phyloP scores from a whole-genome alignment of 2,888 invertebrate species.

The Drosophila villosipedis region DNA sequence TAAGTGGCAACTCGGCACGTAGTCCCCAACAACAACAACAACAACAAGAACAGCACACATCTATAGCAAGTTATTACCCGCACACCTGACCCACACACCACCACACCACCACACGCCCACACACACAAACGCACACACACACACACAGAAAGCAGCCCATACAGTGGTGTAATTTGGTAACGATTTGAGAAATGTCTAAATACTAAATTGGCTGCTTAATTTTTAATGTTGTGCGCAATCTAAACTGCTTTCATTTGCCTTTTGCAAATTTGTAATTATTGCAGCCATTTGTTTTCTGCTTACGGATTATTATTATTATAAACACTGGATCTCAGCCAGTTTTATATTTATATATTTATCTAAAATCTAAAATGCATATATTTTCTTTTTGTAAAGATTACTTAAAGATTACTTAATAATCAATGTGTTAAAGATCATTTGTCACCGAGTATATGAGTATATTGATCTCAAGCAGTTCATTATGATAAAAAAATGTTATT shows the following conservation, averaged over 20 bases:
- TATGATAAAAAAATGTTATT: too few relatives aligned
- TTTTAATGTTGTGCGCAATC: background rate
- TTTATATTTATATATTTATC: too few relatives aligned
- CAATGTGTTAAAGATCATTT: background rate
- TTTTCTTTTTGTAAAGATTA: too few relatives aligned
- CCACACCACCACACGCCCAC: conserved; percentile 16
- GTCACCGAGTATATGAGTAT: background rate
- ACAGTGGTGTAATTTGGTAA: conserved; percentile 7
- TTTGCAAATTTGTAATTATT: background rate
- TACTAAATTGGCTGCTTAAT: background rate
- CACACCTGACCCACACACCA: conserved; percentile 65
- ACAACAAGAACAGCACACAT: conserved; percentile 30
- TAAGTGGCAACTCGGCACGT: conserved; percentile 70
- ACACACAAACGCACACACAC: conserved; percentile 12
- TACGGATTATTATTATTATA: background rate
- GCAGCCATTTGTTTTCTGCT: background rate
- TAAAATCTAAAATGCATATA: background rate
- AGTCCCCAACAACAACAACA: conserved; percentile 22
- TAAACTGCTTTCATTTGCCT: background rate
- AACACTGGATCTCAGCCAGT: too few relatives aligned
- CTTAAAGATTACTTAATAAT: too few relatives aligned
- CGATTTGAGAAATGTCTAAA: background rate
- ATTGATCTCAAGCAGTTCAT: background rate
- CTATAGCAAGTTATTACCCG: conserved; percentile 74
- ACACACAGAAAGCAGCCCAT: conserved; percentile 4